Base-by-base conservation (phyloP, 2,113 vertebrate genomes). In the Australoheros scitulus region DNA sequence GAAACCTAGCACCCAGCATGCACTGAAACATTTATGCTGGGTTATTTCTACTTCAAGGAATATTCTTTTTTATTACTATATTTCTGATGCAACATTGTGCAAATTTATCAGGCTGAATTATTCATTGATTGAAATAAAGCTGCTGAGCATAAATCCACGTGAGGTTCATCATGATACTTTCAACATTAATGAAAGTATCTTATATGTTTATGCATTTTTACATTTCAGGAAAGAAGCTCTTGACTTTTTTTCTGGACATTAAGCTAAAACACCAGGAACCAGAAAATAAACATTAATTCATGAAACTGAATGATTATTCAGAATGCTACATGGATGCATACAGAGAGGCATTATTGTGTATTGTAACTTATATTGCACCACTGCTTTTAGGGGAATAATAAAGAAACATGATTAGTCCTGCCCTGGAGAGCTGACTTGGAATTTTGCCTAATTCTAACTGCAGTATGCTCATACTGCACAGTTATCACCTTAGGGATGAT, bases 21-120 rank as follows among this genome's bases (percentile, higher is more conserved):
- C 87, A 83, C 79, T 96, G 87, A 95, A 95, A 94, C 91, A 95
- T 95, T 95, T 80, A 95, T 94, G 83, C 75, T 61, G 82, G 87
- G 82, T 94, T 95, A 93, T 89, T 92, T 95, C 90, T 92, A 93
- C 91, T 94, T 94, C 87, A 92, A 92, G 93, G 89, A 93, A 88
- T 91, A 88, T 79, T 87, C 81, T 59, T 86, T 89, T 90, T 94
- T 87, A 93, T 95, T 93, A 86, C 91, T 92, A 87, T 89, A 92
- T 93, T 92, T 94, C 92, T 95, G 94, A 95, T 85, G 94, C 92
- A 95, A 95, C 88, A 90, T 76, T 89, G 88, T 94, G 93, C 83
- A 95, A 95, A 95, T 93, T 89, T 90, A 92, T 91, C 83, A 72
- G 76, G 13, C 70, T 93, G 88, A 95, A 95, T 95, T 85, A 94